Base-by-base conservation (phyloP, 2,797 vertebrate genomes). In the Paguma larvata region DNA sequence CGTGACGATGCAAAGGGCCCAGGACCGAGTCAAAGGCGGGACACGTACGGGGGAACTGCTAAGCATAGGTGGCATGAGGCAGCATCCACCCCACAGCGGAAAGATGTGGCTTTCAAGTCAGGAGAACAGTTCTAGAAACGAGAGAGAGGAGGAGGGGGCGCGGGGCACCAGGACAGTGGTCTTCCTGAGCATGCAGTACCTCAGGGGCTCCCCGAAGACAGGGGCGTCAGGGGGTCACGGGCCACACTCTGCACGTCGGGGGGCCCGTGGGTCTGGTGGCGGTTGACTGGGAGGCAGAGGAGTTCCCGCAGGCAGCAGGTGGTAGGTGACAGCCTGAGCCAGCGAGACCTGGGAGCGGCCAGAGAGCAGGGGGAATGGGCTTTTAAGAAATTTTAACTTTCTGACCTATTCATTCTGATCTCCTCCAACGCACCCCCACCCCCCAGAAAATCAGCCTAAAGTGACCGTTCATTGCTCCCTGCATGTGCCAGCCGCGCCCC, bases 221-320 rank as follows among this genome's bases (percentile, higher is more conserved):
- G 19, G 12, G 32, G 7, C 13, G 41, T 3, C 51, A n/a, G 34
- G 23, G 34, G 8, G 18, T 32, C 1, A 4, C 23, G 2, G 15
- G 1, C 0, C 14, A 19, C 68, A 9, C 56, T 38, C 46, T 46
- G 9, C 0, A 0, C 48, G 25, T 6, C 7, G 15, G 75, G 12
- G 62, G 48, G n/a, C 41, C 21, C 1, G 2, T 21, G 27, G 51
- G 8, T 14, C 14, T 2, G 21, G 32, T 38, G 19, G 32, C 6
- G 4, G 9, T 14, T n/a, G 48, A 1, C 25, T 11, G 25, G 41
- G 48, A 56, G 19, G 25, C 46, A 0, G 1, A 3, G 51, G 59
- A 32, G 12, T 67, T 38, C 75, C 70, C 8, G n/a, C 38, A 25
- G 25, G 8, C 30, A 77, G 23, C 48, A 46, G 7, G n/a, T 15